phyloP scores from a whole-genome alignment of 2,797 vertebrate species.

The Morus bassanus region DNA sequence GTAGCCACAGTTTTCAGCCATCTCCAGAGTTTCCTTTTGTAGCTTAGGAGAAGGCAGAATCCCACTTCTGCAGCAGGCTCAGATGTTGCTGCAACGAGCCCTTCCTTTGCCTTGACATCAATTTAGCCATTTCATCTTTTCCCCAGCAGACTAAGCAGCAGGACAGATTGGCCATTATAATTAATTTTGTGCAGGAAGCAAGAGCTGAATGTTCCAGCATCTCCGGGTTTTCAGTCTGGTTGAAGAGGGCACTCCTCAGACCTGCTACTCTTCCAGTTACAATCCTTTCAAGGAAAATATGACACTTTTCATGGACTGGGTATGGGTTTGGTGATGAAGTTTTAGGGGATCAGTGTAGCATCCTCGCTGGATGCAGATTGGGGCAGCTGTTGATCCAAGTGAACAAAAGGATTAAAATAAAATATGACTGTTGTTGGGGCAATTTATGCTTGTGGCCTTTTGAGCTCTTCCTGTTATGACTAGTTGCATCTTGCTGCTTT shows the following conservation, averaged over 20 bases:
- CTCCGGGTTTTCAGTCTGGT: not conserved
- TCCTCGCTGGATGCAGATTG: not conserved
- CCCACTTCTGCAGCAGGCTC: not conserved
- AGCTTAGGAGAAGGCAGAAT: not conserved
- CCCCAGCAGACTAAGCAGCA: constrained; percentile 19
- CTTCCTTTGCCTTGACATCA: not conserved
- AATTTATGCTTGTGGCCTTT: not conserved
- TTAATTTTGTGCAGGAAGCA: constrained; percentile 4
- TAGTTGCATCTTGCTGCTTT: not conserved
- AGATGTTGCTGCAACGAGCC: not conserved
- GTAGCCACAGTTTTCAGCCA: not conserved
- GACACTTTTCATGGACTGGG: not conserved
- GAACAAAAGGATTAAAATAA: not conserved
- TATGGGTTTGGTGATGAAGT: not conserved
- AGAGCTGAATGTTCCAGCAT: not conserved
- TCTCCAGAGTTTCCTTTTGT: not conserved
- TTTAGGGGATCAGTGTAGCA: not conserved
- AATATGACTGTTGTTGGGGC: accelerated
- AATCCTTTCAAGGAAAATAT: not conserved
- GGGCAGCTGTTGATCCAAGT: not conserved
- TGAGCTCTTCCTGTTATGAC: not conserved
- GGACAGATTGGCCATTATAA: not conserved
- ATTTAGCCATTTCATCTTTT: constrained; percentile 30
- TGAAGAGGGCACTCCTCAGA: not conserved
- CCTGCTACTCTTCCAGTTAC: not conserved